Base-by-base conservation (phyloP, 2,113 vertebrate genomes). In the Phalacrocorax carbo region DNA sequence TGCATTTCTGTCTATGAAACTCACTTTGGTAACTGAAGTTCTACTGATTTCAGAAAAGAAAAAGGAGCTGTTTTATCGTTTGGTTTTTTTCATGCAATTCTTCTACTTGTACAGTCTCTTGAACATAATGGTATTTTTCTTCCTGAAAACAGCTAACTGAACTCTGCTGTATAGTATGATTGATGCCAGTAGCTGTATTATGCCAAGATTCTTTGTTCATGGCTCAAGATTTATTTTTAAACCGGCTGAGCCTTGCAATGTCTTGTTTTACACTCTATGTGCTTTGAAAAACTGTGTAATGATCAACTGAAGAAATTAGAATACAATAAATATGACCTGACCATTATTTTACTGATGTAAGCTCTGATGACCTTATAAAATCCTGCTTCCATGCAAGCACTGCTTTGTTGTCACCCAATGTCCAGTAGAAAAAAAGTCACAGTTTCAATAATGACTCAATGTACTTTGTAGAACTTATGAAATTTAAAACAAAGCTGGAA, bases 141-240 rank as follows among this genome's bases (percentile, higher is more conserved):
- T 87, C 44, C 85, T 75, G 15, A 22, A 95, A 75, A 66, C 12
- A 92, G 12, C 30, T 70, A 86, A 52, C 82, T 81, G 76, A 85
- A 73, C 20, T 82, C 8, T 40, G 19, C 32, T 87, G 54, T 82
- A 69, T 27, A 13, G 26, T 81, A 76, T 44, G 52, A 86, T 70
- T 70, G 40, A 68, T 79, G 64, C 29, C 86, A 95, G n/a, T 52
- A 88, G 54, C 69, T 96, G 57, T 36, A 65, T 77, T 87, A 38
- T 68, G 54, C 77, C 94, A 96, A 93, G 49, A 46, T 61, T 49
- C 36, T 88, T 81, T 76, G 55, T 72, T 96, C 66, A 8, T 76
- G 93, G 46, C 19, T 88, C 73, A 75, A 76, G 57, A 88, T 93
- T 96, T 93, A 84, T 94, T 97, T 97, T 96, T 38, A 80, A 96